These are phyloP conservation scores for Synchiropus splendidus DNA, from an alignment of 2,113 vertebrate species.

Conservation along the genomic window DNA sequence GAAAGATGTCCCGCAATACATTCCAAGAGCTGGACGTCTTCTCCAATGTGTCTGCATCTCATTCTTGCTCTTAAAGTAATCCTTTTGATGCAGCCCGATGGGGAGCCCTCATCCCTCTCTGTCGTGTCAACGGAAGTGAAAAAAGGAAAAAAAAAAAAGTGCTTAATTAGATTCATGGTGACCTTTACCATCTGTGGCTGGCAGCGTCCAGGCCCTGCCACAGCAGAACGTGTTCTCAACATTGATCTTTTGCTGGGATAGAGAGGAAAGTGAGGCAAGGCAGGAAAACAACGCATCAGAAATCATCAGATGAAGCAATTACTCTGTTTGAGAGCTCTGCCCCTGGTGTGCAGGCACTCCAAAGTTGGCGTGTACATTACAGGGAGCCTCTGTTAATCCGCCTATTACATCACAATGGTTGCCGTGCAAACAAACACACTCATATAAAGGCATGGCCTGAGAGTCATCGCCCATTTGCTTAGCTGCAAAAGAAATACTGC, in stretches of 20 bases:
- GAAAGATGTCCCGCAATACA: conserved; percentile 35
- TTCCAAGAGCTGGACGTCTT: conserved; percentile 35
- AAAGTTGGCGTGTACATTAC: conserved; percentile 18
- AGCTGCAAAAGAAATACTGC: conserved; percentile 38
- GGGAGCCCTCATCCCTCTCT: conserved; percentile 28
- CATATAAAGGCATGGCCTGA: conserved; percentile 22
- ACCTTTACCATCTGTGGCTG: conserved; percentile 58
- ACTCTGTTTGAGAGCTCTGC: conserved; percentile 42
- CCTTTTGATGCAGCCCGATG: conserved; percentile 31
- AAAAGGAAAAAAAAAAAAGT: conserved; percentile 38
- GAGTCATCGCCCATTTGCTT: conserved; percentile 27
- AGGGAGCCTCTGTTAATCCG: conserved; percentile 38
- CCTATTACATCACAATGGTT: conserved; percentile 40
- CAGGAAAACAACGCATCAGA: conserved; percentile 59
- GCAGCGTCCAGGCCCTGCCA: conserved; percentile 36
- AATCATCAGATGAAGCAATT: conserved; percentile 58
- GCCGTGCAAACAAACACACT: conserved; percentile 28
- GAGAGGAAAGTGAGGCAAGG: conserved; percentile 48
- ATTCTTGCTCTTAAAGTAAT: conserved; percentile 38
- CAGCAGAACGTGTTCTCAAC: conserved; percentile 52
- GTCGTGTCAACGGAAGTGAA: conserved; percentile 41
- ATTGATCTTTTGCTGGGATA: conserved; percentile 59
- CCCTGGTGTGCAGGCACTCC: conserved; percentile 10
- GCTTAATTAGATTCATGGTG: conserved; percentile 64
- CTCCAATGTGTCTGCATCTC: conserved; percentile 42